Base-by-base conservation (phyloP, 1,140 invertebrate species). In the Meloidogyne exigua region DNA sequence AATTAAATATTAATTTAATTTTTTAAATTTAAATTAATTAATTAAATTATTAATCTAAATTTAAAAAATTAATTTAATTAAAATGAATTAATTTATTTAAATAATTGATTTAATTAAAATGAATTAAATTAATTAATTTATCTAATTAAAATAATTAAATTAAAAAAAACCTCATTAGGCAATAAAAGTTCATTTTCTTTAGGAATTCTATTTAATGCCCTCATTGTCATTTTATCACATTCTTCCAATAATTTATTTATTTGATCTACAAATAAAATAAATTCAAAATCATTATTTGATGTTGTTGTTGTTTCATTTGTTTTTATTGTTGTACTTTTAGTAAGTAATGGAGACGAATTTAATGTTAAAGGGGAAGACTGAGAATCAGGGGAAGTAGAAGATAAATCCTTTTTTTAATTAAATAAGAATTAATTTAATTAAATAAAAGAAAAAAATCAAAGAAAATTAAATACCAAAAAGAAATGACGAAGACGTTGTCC, bases 161-260 rank as follows among this genome's bases (percentile, higher is more conserved):
- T 3, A 11, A 57, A 70, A 78, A 78, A 32, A 21, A 79, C 77
- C 77, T 79, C 77, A 26, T 28, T 21, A 25, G 75, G n/a, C 9
- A 79, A 28, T 9, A 80, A 75, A 21, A 79, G 76, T 12, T 79
- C 76, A 64, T 83, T 82, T 39, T 82, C 81, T 13, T 70, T 62
- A 9, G 81, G 81, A 32, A 82, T 80, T 13, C 75, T 68, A 68
- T 84, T 82, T 13, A 78, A n/a, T 23, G 82, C 76, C 7, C 82
- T 65, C 3, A 82, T 68, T 13, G 68, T 44, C 36, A 75, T 25
- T 23, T 68, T 75, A 15, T 78, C 79, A 49, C 67, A 63, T 39
- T 82, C 82, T 23, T 57, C 73, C 18, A 80, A 32, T 21, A 62
- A 23, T 39, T 32, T 15, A 10, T 18, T 65, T n/a, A 82, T 15